phyloP scores from a whole-genome alignment of 1,140 invertebrate species.

The Varroa destructor region DNA sequence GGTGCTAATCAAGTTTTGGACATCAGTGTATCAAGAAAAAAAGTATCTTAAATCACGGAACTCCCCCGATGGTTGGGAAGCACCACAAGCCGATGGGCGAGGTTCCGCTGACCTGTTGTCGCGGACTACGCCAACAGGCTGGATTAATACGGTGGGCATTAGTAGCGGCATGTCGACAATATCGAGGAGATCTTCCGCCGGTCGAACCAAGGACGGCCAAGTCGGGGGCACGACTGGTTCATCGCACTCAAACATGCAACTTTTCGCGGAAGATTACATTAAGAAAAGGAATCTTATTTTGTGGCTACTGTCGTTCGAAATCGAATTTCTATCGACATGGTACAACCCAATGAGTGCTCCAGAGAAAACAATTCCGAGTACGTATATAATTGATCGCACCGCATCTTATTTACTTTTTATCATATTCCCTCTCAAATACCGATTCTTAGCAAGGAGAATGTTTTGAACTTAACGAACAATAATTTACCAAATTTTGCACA shows the following conservation, averaged over 20 bases:
- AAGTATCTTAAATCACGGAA: slow-evolving; percentile 68
- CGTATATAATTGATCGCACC: slow-evolving; percentile 55
- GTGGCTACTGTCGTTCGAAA: slow-evolving; percentile 75
- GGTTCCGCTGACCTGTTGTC: slow-evolving; percentile 18
- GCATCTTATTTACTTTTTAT: slow-evolving; percentile 5
- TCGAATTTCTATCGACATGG: slow-evolving; percentile 89
- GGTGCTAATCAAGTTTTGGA: slow-evolving; percentile 85
- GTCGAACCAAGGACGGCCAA: slow-evolving; percentile 38
- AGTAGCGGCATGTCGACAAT: slow-evolving; percentile 54
- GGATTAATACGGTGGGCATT: slow-evolving; percentile 75
- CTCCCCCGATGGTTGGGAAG: slow-evolving; percentile 32
- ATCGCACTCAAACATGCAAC: slow-evolving; percentile 48
- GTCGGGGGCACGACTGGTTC: slow-evolving; percentile 34
- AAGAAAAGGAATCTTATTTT: slow-evolving; percentile 87
- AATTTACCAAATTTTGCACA: background rate
- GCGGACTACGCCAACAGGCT: slow-evolving; percentile 48
- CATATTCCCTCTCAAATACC: background rate
- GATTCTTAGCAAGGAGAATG: no score
- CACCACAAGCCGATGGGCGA: background rate
- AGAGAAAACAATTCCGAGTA: slow-evolving; percentile 58
- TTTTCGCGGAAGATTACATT: slow-evolving; percentile 82
- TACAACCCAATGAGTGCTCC: slow-evolving; percentile 69
- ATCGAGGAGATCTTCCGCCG: slow-evolving; percentile 51
- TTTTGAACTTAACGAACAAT: slow-evolving; percentile 6
- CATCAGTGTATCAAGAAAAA: slow-evolving; percentile 86